Conservation (phyloP, 2,797 vertebrate species). For the Acanthis flammea region DNA sequence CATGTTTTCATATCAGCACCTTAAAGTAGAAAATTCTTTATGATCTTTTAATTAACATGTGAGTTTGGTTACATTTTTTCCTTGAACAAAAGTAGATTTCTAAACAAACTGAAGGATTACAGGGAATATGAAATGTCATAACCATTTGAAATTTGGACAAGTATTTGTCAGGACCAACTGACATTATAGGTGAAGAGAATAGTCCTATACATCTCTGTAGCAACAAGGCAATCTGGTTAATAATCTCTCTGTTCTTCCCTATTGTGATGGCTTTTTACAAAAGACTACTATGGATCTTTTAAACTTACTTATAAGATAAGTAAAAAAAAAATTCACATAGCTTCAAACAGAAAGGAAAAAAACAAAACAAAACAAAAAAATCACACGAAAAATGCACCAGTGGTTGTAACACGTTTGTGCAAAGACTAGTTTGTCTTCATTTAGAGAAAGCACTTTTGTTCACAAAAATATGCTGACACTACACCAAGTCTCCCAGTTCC, state of each 20-base stretch:
- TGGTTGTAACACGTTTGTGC: not conserved
- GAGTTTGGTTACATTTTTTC: not conserved
- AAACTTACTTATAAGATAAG: not conserved
- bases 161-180: not conserved
- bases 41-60: not conserved
- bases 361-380: not conserved
- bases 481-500: not conserved
- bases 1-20: not conserved
- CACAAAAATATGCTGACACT: slow-evolving; percentile 46
- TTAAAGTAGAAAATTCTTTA: not conserved
- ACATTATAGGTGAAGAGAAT: not conserved
- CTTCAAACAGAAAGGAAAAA: not conserved
- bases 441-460: slow-evolving; percentile 36
- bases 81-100: not conserved
- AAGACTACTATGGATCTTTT: not conserved
- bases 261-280: not conserved
- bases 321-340: not conserved
- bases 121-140: not conserved
- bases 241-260: not conserved
- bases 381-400: not conserved
- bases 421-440: slow-evolving; percentile 39
- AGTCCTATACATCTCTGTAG: not conserved
- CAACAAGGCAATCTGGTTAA: not conserved
- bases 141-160: not conserved
- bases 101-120: not conserved